A percentile compares a stretch with the other conserved stretches of the same genome.
phyloP scores from a whole-genome alignment of 2,888 invertebrate species.

The Bugula neritina region DNA sequence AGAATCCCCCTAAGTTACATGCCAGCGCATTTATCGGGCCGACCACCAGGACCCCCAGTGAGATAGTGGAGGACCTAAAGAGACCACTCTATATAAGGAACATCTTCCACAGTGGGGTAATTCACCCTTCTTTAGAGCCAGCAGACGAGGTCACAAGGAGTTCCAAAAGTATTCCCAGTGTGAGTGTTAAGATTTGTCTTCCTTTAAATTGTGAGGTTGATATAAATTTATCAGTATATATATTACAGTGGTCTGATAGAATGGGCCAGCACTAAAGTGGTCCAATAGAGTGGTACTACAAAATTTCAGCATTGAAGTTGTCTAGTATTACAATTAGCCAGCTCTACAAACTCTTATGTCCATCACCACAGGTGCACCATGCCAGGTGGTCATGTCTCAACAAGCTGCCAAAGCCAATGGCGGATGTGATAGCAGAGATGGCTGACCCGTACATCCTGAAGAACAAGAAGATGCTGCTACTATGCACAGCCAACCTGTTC shows the following conservation, averaged over 20 bases:
- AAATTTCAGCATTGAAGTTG: too few species aligned
- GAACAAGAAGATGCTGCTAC: slow-evolving; percentile 82
- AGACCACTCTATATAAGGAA: not conserved
- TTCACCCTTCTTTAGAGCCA: not conserved
- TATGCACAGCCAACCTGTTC: slow-evolving; percentile 75
- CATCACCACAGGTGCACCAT: too few species aligned
- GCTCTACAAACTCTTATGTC: too few species aligned
- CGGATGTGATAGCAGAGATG: slow-evolving; percentile 68
- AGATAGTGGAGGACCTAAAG: not conserved
- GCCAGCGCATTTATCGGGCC: slow-evolving; percentile 20
- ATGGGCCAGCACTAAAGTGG: too few species aligned
- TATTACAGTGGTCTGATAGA: too few species aligned
- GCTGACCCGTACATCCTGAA: slow-evolving; percentile 79
- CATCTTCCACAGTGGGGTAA: not conserved
- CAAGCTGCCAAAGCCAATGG: slow-evolving; percentile 49
- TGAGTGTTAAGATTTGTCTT: too few species aligned
- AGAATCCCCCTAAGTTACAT: not conserved
- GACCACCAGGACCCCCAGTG: not conserved
- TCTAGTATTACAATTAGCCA: too few species aligned
- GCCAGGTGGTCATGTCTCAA: slow-evolving; percentile 28
- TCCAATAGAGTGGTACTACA: too few species aligned
- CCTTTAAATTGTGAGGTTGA: too few species aligned
- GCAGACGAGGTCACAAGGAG: not conserved
- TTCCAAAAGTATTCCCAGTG: not conserved
- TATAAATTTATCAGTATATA: too few species aligned